phyloP scores from a whole-genome alignment of 53 echinoderm and acorn worm species.

The Astropecten irregularis region DNA sequence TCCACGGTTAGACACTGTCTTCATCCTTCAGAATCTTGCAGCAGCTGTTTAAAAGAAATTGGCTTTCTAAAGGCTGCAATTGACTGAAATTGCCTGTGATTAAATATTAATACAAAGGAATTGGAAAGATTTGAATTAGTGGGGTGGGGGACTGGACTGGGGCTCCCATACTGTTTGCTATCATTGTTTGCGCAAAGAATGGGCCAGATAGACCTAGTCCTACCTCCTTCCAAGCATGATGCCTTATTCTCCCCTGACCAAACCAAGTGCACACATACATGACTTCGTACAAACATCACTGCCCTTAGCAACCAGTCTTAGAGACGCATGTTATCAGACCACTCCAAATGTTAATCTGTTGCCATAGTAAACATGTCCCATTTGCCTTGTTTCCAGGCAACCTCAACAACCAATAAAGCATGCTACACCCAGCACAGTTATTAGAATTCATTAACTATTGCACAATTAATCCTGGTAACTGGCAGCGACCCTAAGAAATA shows the following conservation, averaged over 20 bases:
- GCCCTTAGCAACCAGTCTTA: conserved; percentile 30
- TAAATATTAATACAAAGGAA: too few relatives aligned
- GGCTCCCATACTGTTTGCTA: too few relatives aligned
- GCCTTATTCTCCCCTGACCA: not conserved
- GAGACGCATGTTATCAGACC: not conserved
- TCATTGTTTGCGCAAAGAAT: not conserved
- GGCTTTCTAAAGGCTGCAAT: too few relatives aligned
- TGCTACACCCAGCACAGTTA: not conserved
- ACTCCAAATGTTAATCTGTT: conserved; percentile 32
- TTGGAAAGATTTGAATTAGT: too few relatives aligned
- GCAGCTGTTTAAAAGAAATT: too few relatives aligned
- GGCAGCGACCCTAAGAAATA: not conserved
- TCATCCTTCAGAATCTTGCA: too few relatives aligned
- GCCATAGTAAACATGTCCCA: conserved; percentile 36
- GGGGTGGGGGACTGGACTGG: too few relatives aligned
- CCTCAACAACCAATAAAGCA: conserved; percentile 49
- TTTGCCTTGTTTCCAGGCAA: conserved; percentile 48
- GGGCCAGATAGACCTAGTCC: too few relatives aligned
- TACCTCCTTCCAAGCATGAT: not conserved
- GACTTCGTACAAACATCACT: conserved; percentile 2
- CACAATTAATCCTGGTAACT: not conserved
- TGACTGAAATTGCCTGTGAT: too few relatives aligned
- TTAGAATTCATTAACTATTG: conserved; percentile 3
- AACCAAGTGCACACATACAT: not conserved
- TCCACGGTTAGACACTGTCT: too few relatives aligned